A percentile compares a stretch with the other conserved stretches of the same genome.
Conservation (phyloP, 2,797 vertebrate species). For the Carapus acus region DNA sequence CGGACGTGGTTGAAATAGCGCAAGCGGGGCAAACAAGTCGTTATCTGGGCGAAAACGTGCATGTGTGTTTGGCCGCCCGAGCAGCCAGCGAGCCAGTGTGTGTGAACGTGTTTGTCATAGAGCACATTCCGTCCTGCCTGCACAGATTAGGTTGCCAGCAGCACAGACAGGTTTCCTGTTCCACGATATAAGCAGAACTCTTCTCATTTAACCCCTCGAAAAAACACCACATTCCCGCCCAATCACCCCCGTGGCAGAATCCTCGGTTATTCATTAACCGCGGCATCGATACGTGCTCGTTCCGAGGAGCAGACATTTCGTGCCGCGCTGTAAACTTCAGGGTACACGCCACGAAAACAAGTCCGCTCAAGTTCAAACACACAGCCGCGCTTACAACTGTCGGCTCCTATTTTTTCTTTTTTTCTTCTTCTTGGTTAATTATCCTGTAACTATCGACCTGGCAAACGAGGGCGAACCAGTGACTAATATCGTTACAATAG, state of each 20-base stretch:
- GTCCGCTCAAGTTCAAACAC: constrained; percentile 38
- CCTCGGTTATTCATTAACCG: not conserved
- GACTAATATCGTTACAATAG: no score
- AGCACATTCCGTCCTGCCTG: constrained; percentile 70
- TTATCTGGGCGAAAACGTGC: not conserved
- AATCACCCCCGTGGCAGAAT: not conserved
- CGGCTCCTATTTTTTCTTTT: no score
- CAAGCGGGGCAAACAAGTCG: no score
- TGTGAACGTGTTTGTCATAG: constrained; percentile 52
- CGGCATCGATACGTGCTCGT: constrained; percentile 32
- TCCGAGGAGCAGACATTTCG: not conserved
- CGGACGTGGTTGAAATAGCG: no score
- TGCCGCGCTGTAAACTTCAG: constrained; percentile 34
- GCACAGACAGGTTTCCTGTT: constrained; percentile 60
- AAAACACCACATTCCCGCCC: not conserved
- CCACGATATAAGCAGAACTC: constrained; percentile 48
- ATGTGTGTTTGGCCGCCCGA: not conserved
- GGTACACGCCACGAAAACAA: constrained; percentile 14
- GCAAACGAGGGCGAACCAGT: not conserved
- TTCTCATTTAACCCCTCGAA: constrained; percentile 38
- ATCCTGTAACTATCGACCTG: not conserved
- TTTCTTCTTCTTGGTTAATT: no score
- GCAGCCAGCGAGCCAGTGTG: constrained; percentile 29
- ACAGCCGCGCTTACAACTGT: no score
- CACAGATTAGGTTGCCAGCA: constrained; percentile 64